Evolutionary conservation across 2,113 vertebrate species (phyloP).

Genomic region (Eulacestoma nigropectus): DNA sequence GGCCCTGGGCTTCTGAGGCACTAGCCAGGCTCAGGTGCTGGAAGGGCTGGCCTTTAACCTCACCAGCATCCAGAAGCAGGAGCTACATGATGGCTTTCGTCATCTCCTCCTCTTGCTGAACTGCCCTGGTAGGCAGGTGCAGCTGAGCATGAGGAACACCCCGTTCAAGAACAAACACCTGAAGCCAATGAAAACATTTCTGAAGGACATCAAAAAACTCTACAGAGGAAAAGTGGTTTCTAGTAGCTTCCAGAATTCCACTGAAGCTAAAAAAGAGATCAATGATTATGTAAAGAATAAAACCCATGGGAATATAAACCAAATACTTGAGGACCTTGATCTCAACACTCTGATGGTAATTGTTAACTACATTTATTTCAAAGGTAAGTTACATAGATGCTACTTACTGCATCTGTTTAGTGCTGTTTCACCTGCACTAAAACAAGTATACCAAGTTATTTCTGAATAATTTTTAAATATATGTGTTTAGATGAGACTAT

Average conservation of each 20-base stretch:
- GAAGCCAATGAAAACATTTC: slow-evolving; percentile 60
- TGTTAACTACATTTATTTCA: slow-evolving; percentile 81
- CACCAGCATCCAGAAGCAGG: neutral
- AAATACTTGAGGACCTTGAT: slow-evolving; percentile 69
- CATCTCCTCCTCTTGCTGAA: slow-evolving; percentile 73
- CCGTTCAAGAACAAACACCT: slow-evolving; percentile 71
- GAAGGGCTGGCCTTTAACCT: slow-evolving; percentile 75
- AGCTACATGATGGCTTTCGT: slow-evolving; percentile 68
- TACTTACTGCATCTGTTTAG: neutral
- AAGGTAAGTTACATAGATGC: slow-evolving; percentile 66
- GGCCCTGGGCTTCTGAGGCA: slow-evolving; percentile 64
- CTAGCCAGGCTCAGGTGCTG: slow-evolving; percentile 70
- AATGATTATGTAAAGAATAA: slow-evolving; percentile 72
- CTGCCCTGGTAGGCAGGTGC: slow-evolving; percentile 54
- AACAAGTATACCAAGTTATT: neutral
- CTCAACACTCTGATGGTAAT: slow-evolving; percentile 70
- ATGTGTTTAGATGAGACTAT: neutral
- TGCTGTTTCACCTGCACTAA: neutral
- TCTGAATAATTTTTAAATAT: neutral
- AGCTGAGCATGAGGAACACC: slow-evolving; percentile 70
- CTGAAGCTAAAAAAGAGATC: slow-evolving; percentile 62
- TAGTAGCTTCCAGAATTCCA: slow-evolving; percentile 71
- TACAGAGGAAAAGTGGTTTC: slow-evolving; percentile 66
- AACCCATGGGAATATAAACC: slow-evolving; percentile 68
- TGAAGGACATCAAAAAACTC: slow-evolving; percentile 57